Percentiles rank a stretch among this genome's conserved stretches.
These are phyloP conservation scores for Monochamus alternatus DNA, from an alignment of 2,888 invertebrate species.

Conservation along the genomic window DNA sequence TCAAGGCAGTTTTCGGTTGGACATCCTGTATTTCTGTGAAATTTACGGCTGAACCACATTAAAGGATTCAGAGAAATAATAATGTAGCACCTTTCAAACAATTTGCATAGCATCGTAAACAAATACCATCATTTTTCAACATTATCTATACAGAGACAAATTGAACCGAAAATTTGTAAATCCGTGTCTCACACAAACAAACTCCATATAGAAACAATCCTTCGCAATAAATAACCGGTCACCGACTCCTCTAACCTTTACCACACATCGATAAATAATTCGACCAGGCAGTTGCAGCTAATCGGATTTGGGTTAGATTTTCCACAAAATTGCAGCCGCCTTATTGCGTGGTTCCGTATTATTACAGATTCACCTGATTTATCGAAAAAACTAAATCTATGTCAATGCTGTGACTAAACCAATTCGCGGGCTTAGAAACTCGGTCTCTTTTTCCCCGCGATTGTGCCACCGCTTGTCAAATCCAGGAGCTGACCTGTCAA, in stretches of 20 bases:
- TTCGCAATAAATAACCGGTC: background rate
- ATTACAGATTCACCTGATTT: constrained; percentile 32
- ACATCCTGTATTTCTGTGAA: too few species aligned
- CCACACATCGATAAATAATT: background rate
- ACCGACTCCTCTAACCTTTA: constrained; percentile 1
- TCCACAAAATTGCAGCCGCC: background rate
- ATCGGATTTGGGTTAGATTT: constrained; percentile 3
- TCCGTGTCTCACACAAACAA: background rate
- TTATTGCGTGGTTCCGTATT: constrained; percentile 19
- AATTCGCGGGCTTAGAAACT: constrained; percentile 22
- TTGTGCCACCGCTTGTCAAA: constrained; percentile 30
- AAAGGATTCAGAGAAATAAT: too few species aligned
- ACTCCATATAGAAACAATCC: background rate
- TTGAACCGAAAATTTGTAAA: background rate
- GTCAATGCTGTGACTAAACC: constrained; percentile 37
- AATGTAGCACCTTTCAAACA: background rate
- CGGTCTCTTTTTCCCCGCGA: constrained; percentile 21
- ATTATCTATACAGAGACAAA: background rate
- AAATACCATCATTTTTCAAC: background rate
- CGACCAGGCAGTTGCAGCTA: background rate
- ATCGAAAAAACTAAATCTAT: constrained; percentile 20
- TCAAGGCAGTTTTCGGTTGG: too few species aligned
- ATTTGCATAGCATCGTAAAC: background rate
- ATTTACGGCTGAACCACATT: too few species aligned
- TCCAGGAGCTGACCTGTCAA: constrained; percentile 19